These are phyloP conservation scores for Arvicanthis niloticus DNA, from an alignment of 2,113 vertebrate species.

Conservation along the genomic window DNA sequence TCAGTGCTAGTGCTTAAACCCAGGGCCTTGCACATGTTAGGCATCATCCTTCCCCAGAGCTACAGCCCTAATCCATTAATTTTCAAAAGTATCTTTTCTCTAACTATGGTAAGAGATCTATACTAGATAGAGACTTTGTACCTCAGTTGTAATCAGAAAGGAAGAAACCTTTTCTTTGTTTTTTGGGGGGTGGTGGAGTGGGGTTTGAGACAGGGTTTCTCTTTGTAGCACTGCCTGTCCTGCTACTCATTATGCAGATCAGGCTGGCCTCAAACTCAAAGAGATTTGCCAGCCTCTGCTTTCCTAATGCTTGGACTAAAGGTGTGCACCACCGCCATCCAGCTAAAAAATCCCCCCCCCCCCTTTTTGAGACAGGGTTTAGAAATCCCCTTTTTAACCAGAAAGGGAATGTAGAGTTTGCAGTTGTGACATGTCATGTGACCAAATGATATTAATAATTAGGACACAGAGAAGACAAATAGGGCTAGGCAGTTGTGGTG, in stretches of 20 bases:
- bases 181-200: no score
- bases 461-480: not conserved
- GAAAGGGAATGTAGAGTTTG: conserved; percentile 29
- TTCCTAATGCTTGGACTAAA: not conserved
- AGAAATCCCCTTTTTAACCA: not conserved
- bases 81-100: conserved; percentile 46
- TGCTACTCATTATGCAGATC: not conserved
- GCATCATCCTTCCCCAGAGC: not conserved
- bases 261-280: not conserved
- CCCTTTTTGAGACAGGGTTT: no score
- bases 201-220: not conserved
- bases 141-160: conserved; percentile 5
- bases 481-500: not conserved
- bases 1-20: not conserved
- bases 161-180: not conserved
- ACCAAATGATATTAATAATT: conserved; percentile 24
- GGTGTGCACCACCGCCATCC: not conserved
- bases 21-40: not conserved
- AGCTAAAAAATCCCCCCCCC: not conserved
- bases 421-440: conserved; percentile 14
- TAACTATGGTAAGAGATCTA: not conserved
- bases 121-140: conserved; percentile 33
- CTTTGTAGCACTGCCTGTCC: not conserved
- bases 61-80: not conserved
- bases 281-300: not conserved